Evolutionary conservation across 2,797 vertebrate genomes (phyloP).

Genomic region (Tokudaia muenninki): DNA sequence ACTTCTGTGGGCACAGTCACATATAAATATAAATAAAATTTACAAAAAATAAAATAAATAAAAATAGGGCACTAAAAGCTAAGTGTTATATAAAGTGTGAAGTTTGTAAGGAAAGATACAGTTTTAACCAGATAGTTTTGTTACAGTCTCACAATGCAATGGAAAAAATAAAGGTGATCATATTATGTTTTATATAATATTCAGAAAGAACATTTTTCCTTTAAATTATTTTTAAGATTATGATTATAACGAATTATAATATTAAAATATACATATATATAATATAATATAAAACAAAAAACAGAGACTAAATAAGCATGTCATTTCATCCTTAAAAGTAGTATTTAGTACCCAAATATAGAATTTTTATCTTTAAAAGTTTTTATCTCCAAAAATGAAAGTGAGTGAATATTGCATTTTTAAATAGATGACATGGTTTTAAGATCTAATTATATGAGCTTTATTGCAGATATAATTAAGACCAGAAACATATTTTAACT

Average conservation of each 20-base stretch:
- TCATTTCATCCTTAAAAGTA: background rate
- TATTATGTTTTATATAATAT: background rate
- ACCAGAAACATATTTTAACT: constrained; percentile 30
- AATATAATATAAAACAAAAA: too few relatives aligned
- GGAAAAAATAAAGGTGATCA: constrained; percentile 5
- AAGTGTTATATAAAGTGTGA: background rate
- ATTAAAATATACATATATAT: background rate
- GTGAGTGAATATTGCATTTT: constrained; percentile 22
- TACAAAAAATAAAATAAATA: background rate
- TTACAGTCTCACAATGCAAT: background rate
- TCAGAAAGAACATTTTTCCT: constrained; percentile 23
- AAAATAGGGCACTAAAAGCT: background rate
- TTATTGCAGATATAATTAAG: background rate
- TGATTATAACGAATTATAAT: background rate
- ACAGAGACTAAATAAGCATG: too few relatives aligned
- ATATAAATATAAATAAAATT: background rate
- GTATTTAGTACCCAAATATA: constrained; percentile 43
- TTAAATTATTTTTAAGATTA: background rate
- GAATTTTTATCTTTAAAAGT: constrained; percentile 17
- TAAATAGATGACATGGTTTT: constrained; percentile 15
- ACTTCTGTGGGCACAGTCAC: background rate
- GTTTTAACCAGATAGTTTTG: constrained; percentile 49
- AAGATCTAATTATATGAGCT: constrained; percentile 49
- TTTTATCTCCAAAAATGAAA: constrained; percentile 48
- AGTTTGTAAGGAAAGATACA: constrained; percentile 13